Conservation (phyloP, 2,797 vertebrate species). For the Cyprinodon diabolis region DNA sequence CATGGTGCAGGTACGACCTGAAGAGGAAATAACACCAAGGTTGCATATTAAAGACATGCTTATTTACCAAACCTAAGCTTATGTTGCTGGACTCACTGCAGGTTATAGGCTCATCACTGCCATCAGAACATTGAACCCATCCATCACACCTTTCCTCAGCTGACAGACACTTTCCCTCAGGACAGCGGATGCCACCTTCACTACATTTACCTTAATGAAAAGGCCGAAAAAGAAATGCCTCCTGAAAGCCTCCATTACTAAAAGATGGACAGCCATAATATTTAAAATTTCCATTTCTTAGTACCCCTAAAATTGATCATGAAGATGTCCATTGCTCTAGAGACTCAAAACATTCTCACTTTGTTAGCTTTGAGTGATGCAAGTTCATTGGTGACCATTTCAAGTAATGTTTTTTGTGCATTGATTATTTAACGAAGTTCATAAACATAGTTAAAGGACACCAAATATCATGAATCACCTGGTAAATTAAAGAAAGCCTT, state of each 20-base stretch:
- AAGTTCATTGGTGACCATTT: too few species aligned
- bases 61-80: fast-evolving
- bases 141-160: constrained; percentile 82
- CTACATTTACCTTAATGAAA: constrained; percentile 61
- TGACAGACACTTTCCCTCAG: constrained; percentile 82
- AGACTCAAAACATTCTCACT: neutral
- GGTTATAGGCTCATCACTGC: constrained; percentile 84
- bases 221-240: neutral
- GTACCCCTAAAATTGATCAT: neutral
- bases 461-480: neutral
- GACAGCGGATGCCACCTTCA: constrained; percentile 69
- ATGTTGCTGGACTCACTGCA: constrained; percentile 66
- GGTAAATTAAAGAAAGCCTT: neutral
- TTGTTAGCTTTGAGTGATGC: neutral
- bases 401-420: too few species aligned
- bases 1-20: constrained; percentile 82
- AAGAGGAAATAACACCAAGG: neutral
- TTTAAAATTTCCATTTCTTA: neutral
- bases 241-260: neutral
- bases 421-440: neutral
- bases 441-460: neutral
- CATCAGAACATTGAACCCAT: constrained; percentile 81
- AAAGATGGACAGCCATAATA: neutral
- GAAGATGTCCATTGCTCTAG: too few species aligned
- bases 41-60: neutral